These are phyloP conservation scores for Columbina picui DNA, from an alignment of 2,113 vertebrate genomes.

Conservation along the genomic window DNA sequence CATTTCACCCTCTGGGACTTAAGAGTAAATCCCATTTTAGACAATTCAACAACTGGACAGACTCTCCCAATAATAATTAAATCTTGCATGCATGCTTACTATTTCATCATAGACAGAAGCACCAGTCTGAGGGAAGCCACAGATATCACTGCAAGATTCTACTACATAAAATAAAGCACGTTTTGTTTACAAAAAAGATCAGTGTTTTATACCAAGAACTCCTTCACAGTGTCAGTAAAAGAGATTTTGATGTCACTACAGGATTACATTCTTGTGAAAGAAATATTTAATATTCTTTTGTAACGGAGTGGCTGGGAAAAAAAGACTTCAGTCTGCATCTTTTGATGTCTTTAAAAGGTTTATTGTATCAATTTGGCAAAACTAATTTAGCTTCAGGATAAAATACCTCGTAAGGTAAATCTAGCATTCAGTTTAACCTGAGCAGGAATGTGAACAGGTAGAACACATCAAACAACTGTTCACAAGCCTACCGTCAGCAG, in stretches of 20 bases:
- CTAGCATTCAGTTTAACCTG: background rate
- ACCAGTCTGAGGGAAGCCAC: background rate
- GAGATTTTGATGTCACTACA: background rate
- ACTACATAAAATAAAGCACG: background rate
- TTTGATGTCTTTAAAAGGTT: background rate
- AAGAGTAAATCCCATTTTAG: background rate
- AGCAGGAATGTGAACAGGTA: background rate
- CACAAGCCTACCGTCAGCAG: background rate
- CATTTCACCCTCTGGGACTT: background rate
- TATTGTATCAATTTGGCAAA: background rate
- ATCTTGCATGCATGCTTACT: background rate
- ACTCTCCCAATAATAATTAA: background rate
- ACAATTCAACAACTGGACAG: background rate
- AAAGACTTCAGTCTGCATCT: background rate
- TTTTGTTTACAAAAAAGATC: background rate
- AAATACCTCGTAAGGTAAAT: background rate
- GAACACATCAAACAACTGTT: background rate
- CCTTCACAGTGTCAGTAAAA: background rate
- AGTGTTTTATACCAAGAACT: background rate
- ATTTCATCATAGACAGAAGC: background rate
- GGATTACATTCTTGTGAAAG: background rate
- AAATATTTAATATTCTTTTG: background rate
- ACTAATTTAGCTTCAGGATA: background rate
- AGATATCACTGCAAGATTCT: background rate
- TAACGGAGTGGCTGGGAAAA: background rate